phyloP scores from a whole-genome alignment of 23 tunicate species.

The Ciona savignyi region DNA sequence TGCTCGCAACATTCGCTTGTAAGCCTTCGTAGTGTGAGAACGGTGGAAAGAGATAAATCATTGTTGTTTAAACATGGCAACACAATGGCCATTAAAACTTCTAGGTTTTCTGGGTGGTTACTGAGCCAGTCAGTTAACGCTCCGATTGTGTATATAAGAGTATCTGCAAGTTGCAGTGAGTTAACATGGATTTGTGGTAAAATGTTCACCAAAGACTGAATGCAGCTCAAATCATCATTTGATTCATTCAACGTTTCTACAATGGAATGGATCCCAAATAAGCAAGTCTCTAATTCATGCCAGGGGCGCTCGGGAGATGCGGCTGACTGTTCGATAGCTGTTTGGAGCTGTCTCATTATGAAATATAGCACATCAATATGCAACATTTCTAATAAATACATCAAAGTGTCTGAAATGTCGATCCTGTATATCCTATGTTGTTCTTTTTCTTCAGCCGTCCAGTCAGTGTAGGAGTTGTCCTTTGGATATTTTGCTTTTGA shows the following conservation, averaged over 20 bases:
- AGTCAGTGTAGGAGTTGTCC: slow-evolving; percentile 39
- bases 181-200: slow-evolving; percentile 48
- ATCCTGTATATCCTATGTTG: slow-evolving; percentile 81
- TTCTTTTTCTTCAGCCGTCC: slow-evolving; percentile 94
- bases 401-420: slow-evolving; percentile 92
- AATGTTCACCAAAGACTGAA: slow-evolving; percentile 29
- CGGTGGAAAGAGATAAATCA: slow-evolving; percentile 68
- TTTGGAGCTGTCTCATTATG: slow-evolving; percentile 34
- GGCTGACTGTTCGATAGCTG: slow-evolving; percentile 10
- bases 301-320: slow-evolving; percentile 29
- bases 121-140: slow-evolving; percentile 87
- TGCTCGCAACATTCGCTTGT: slow-evolving; percentile 82
- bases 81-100: slow-evolving; percentile 47
- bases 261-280: slow-evolving; percentile 79
- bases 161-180: slow-evolving; percentile 68
- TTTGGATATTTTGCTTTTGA: slow-evolving; percentile 73
- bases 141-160: slow-evolving; percentile 80
- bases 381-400: slow-evolving; percentile 79
- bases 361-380: slow-evolving; percentile 40
- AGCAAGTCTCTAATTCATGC: slow-evolving; percentile 75
- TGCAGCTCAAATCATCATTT: slow-evolving; percentile 32
- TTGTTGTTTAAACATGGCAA: slow-evolving; percentile 59
- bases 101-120: slow-evolving; percentile 41
- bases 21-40: slow-evolving; percentile 77
- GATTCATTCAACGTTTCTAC: slow-evolving; percentile 62